Evolutionary conservation across 2,888 invertebrate species (phyloP).

Genomic region (Alviniconcha strummeri): DNA sequence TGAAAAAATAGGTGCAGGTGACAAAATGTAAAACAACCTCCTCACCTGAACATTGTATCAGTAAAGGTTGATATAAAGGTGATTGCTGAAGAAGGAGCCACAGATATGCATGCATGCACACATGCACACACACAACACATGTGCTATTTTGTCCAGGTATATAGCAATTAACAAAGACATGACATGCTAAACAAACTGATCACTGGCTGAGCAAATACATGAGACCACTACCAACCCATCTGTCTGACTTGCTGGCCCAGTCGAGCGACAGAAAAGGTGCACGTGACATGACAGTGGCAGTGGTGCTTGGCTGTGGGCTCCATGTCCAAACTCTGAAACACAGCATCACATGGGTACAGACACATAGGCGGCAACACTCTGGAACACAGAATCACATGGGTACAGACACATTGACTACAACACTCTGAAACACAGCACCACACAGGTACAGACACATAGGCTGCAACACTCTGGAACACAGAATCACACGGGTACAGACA

Average conservation of each 20-base stretch:
- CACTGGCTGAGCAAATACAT: too few relatives aligned
- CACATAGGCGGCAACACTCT: not conserved
- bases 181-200: too few relatives aligned
- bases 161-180: too few relatives aligned
- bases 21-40: too few relatives aligned
- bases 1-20: too few relatives aligned
- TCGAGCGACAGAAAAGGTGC: constrained; percentile 78
- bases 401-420: not conserved
- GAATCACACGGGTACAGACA: not conserved
- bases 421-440: not conserved
- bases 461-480: not conserved
- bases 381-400: not conserved
- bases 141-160: too few relatives aligned
- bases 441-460: not conserved
- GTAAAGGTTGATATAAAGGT: too few relatives aligned
- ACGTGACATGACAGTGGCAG: constrained; percentile 77
- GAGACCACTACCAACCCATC: constrained; percentile 71
- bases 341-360: not conserved
- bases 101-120: not conserved
- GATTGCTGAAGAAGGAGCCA: too few relatives aligned
- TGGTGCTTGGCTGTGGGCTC: constrained; percentile 75
- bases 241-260: constrained; percentile 79
- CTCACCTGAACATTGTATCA: too few relatives aligned
- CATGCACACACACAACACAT: not conserved
- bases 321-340: constrained; percentile 71